Base-by-base conservation (phyloP, 2,888 invertebrate genomes). In the Spodoptera picta region DNA sequence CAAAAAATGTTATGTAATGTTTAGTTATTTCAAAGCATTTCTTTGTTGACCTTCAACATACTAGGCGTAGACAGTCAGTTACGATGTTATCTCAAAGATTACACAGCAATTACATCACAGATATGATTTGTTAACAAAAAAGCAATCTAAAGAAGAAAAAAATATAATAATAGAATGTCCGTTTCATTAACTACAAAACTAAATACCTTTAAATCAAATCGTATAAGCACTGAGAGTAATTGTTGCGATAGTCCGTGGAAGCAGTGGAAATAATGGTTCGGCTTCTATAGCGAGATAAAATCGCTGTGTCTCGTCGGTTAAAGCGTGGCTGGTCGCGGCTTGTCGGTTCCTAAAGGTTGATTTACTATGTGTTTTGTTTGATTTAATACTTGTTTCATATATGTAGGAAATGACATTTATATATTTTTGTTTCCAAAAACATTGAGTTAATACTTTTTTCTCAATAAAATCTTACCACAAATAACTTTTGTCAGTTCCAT, bases 191-290 rank as follows among this genome's bases (percentile, higher is more conserved):
- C 62, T 68, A 50, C 60, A 77, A 19, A 66, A 65, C 54, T 41
- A 58, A 65, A 65, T 56, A 64, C 52, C 65, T 61, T 69, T 67
- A 77, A 76, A 76, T 76, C 73, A 79, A 79, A 79, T 73, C 65
- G 60, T 73, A 77, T 76, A 76, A 79, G 65, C 58, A 44, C 59
- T 24, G 56, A 77, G 74, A 78, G 78, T 78, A 77, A 80, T 80
- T 78, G 77, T 74, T 64, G 61, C 65, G 78, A 80, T 78, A 77
- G 77, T 66, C 71, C 56, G 46, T 73, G 71, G 68, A 70, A 69
- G 78, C 80, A 77, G 66, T 81, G 80, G 84, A 81, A 89, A 87
- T 89, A 90, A 88, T 88, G 87, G 85, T 79, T 83, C 75, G 78
- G 81, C 85, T 86, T 81, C 82, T 84, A 36, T 36, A 81, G 63